Conservation (phyloP, 2,797 vertebrate species). For the Anguilla anguilla region DNA sequence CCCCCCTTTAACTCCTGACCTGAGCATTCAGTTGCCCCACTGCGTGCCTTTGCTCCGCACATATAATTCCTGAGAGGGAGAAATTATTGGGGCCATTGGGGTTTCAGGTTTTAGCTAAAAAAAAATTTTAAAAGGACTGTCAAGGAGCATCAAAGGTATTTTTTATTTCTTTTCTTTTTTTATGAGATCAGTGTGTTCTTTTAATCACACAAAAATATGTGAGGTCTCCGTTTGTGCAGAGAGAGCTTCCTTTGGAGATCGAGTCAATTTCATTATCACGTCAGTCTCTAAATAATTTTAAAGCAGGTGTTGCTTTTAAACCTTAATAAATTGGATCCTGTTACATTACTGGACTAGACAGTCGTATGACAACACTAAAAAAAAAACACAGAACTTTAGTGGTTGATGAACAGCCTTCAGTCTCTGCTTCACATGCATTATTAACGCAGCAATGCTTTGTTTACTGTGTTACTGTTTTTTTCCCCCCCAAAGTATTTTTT, state of each 20-base stretch:
- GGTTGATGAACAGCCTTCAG: constrained; percentile 33
- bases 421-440: neutral
- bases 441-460: neutral
- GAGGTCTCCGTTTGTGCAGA: neutral
- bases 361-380: neutral
- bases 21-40: neutral
- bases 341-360: constrained; percentile 21
- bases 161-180: neutral
- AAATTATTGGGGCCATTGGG: neutral
- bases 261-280: constrained; percentile 27
- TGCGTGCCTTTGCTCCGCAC: neutral
- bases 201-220: constrained; percentile 5
- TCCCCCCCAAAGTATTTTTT: neutral
- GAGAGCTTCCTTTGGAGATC: neutral
- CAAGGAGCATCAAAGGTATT: neutral
- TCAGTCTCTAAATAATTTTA: neutral
- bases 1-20: constrained; percentile 7
- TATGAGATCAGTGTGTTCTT: neutral
- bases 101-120: neutral
- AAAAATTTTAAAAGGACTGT: neutral
- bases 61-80: neutral
- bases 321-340: constrained; percentile 27
- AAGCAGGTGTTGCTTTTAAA: constrained; percentile 13
- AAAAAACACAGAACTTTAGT: neutral
- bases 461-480: neutral